phyloP scores from a whole-genome alignment of 2,113 vertebrate genomes.

The rat (Rattus norvegicus) region GRCr8 NC_086021.1:168385001-168385500 shows the following conservation, averaged over 20 bases:
- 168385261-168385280: neutral
- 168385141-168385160: neutral
- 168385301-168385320: neutral
- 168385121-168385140: neutral
- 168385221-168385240: neutral
- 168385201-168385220: neutral
- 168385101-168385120: neutral
- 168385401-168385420: neutral
- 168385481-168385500: neutral
- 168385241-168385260: neutral
- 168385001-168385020: neutral
- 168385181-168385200: neutral
- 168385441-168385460: neutral
- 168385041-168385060: neutral
- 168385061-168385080: too few relatives aligned
- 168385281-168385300: neutral
- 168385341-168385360: neutral
- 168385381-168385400: neutral
- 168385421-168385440: neutral
- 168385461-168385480: neutral
- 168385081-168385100: too few relatives aligned
- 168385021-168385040: neutral
- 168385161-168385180: neutral
- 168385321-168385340: neutral
- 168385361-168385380: neutral